These are phyloP conservation scores for Phaethornis superciliosus DNA, from an alignment of 2,113 vertebrate genomes.

Conservation along the genomic window DNA sequence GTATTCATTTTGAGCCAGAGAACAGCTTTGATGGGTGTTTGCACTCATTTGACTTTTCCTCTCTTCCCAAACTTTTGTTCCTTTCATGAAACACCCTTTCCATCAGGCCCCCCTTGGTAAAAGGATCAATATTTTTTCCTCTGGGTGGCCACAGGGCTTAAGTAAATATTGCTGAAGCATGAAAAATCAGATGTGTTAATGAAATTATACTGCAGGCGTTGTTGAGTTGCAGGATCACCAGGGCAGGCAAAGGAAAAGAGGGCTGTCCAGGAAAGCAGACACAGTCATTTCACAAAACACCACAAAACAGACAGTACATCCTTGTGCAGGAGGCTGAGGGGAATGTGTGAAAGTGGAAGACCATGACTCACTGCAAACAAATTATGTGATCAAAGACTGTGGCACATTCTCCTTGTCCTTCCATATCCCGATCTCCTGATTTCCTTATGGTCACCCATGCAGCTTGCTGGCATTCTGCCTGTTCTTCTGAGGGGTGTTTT, in stretches of 20 bases:
- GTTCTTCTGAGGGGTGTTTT: neutral
- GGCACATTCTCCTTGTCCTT: neutral
- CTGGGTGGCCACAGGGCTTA: neutral
- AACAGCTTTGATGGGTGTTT: conserved; percentile 38
- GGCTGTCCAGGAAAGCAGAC: neutral
- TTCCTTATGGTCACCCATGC: neutral
- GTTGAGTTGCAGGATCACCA: neutral
- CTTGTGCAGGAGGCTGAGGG: neutral
- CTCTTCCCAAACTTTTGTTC: conserved; percentile 47
- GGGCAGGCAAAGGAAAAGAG: neutral
- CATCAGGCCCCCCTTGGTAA: neutral
- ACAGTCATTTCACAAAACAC: accelerated
- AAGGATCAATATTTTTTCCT: neutral
- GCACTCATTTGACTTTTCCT: conserved; percentile 51
- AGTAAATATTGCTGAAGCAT: neutral
- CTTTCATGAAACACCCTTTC: conserved; percentile 23
- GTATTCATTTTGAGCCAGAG: conserved; percentile 36
- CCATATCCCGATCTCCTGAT: neutral
- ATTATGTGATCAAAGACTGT: neutral
- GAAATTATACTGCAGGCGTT: neutral
- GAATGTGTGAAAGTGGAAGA: conserved; percentile 1
- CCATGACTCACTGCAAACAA: conserved; percentile 20
- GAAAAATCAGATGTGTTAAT: neutral
- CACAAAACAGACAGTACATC: neutral
- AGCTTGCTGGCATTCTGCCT: neutral